Evolutionary conservation across 2,888 invertebrate species (phyloP), one percentile per base, ranked within the genome.

Genomic region (Neoascia interrupta): DNA sequence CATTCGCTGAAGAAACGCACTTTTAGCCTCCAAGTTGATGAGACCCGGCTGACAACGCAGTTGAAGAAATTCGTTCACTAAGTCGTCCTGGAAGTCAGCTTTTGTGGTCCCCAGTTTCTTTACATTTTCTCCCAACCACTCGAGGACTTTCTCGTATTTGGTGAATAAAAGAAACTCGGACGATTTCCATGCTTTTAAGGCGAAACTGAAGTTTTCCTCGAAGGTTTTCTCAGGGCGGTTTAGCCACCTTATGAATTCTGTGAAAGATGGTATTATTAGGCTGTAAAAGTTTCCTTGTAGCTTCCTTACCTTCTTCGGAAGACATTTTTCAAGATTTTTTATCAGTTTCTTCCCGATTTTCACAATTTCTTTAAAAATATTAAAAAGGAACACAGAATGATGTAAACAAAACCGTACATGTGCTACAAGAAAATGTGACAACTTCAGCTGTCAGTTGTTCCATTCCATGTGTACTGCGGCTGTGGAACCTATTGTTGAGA

Each of bases 131-230:
- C 75, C 63, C 5, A 89, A 80, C 88, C 88, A 89, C 13, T 84
- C 66, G 1, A 87, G 72, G 3, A 88, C 80, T 3, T 85, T 81
- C 72, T 89, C 87, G 53, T 88, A 86, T 83, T 89, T 89, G 28
- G 81, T 83, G 6, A 83, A 56, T 26, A 86, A 80, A 0, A 82
- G 81, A 26, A 88, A 86, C 49, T 89, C 88, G 0, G 85, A 81
- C 0, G 88, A 87, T 69, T 86, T 86, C 87, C 88, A 89, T 5
- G 86, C 85, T 80, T 86, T 87, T 1, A 87, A 82, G 0, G 85
- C 87, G 64, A 89, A 88, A 23, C 83, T 82, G 1, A 88, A 51
- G 54, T 85, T 87, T 49, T 85, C 84, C 1, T 80, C 60, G 26
- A 85, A 87, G 0, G 83, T 39, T 43, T 86, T 86, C 26, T 84